Conservation (phyloP, 1,140 invertebrate species). For the Drosophila leontia region DNA sequence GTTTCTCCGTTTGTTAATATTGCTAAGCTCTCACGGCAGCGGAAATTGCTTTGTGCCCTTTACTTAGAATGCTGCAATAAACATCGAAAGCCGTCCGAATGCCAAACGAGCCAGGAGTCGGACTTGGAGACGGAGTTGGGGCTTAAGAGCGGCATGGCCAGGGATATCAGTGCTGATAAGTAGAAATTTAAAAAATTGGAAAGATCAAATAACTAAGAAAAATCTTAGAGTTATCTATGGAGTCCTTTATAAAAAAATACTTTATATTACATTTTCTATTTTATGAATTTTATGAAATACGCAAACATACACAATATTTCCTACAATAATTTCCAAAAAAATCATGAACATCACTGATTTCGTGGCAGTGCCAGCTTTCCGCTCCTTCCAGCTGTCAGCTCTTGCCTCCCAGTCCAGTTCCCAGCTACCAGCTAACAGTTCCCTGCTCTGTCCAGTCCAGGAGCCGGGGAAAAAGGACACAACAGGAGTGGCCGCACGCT, state of each 20-base stretch:
- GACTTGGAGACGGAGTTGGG: conserved; percentile 4
- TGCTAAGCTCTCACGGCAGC: conserved; percentile 79
- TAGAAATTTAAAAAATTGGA: not conserved
- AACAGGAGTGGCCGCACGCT: conserved; percentile 53
- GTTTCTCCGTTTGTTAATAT: conserved; percentile 64
- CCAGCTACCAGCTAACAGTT: conserved; percentile 2
- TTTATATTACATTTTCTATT: too few species aligned
- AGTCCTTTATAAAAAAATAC: too few species aligned
- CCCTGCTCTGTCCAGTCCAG: conserved; percentile 31
- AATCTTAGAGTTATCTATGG: not conserved
- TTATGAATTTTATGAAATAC: too few species aligned
- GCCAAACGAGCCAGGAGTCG: conserved; percentile 58
- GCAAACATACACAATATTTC: not conserved
- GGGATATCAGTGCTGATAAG: not conserved
- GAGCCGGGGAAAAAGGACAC: conserved; percentile 26
- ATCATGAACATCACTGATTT: not conserved
- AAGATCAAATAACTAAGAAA: not conserved
- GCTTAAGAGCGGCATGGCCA: not conserved
- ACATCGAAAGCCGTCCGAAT: conserved; percentile 81
- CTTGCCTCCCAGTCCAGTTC: conserved; percentile 11
- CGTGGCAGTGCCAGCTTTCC: conserved; percentile 10
- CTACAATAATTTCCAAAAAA: too few species aligned
- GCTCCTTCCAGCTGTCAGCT: conserved; percentile 33
- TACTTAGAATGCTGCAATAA: conserved; percentile 80
- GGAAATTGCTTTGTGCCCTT: conserved; percentile 82